These are phyloP conservation scores for Scolanthus callimorphus DNA, from an alignment of 92 coral and sea anemone species.

Conservation along the genomic window DNA sequence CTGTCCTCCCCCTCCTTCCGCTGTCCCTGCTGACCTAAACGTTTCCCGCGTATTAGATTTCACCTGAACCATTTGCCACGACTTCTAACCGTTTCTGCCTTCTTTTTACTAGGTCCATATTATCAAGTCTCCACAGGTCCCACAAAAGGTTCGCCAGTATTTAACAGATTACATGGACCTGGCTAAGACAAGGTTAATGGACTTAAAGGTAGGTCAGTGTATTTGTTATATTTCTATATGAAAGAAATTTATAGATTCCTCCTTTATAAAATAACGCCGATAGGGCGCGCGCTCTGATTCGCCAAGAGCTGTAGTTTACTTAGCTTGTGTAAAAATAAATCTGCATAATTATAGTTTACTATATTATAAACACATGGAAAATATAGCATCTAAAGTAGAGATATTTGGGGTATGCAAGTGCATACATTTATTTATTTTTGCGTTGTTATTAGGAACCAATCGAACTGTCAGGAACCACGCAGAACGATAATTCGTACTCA, in stretches of 20 bases:
- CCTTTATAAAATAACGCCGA: neutral
- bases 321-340: too few relatives aligned
- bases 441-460: constrained; percentile 51
- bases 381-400: too few relatives aligned
- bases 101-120: constrained; percentile 72
- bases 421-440: neutral
- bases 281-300: neutral
- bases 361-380: too few relatives aligned
- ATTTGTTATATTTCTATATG: too few relatives aligned
- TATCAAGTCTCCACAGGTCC: constrained; percentile 82
- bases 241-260: neutral
- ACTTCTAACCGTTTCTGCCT: too few relatives aligned
- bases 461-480: constrained; percentile 62
- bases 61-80: too few relatives aligned
- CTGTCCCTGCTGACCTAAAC: neutral
- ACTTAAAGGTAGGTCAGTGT: constrained; percentile 61
- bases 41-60: neutral
- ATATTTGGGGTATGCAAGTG: too few relatives aligned
- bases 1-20: neutral
- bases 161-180: constrained; percentile 77
- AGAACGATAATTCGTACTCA: too few relatives aligned
- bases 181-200: constrained; percentile 90
- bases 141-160: constrained; percentile 61
- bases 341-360: too few relatives aligned
- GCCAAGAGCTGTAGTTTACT: neutral